Percentiles rank a stretch among this genome's conserved stretches.
Conservation (phyloP, 2,888 invertebrate genomes). For the Diplolepis rosae region DNA sequence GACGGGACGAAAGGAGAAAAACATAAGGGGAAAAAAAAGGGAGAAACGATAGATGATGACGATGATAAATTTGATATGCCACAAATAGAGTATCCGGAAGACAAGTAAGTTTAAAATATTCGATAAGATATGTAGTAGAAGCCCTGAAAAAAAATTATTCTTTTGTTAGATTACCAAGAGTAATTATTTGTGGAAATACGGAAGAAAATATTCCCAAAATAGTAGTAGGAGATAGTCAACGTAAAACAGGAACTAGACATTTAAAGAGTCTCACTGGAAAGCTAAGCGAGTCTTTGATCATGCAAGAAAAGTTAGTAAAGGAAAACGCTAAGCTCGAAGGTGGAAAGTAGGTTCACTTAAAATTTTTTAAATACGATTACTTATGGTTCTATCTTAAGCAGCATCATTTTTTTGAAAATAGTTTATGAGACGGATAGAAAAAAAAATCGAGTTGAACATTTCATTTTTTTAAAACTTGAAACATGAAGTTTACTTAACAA, state of each 20-base stretch:
- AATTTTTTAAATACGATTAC: not conserved
- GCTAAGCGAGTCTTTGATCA: constrained; percentile 79
- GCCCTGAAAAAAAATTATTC: not conserved
- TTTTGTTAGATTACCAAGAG: constrained; percentile 72
- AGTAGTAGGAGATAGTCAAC: constrained; percentile 74
- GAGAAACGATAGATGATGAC: constrained; percentile 6
- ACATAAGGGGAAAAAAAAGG: constrained; percentile 6
- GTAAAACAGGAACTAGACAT: constrained; percentile 59
- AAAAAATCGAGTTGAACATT: too few relatives aligned
- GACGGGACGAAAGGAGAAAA: not conserved
- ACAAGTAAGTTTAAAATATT: constrained; percentile 57
- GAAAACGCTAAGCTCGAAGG: constrained; percentile 82
- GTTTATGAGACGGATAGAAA: not conserved
- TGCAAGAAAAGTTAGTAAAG: constrained; percentile 81
- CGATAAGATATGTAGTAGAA: not conserved
- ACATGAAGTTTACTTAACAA: too few relatives aligned
- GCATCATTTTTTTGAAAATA: not conserved
- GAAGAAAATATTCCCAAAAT: constrained; percentile 76
- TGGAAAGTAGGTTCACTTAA: constrained; percentile 75
- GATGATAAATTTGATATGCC: constrained; percentile 59
- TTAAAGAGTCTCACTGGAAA: constrained; percentile 74
- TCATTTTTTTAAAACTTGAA: too few relatives aligned
- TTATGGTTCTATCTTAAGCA: too few relatives aligned
- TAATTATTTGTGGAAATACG: constrained; percentile 76
- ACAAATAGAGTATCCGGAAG: constrained; percentile 63